These are phyloP conservation scores for Erpobdella octoculata DNA, from an alignment of 2,888 invertebrate genomes.

Conservation along the genomic window DNA sequence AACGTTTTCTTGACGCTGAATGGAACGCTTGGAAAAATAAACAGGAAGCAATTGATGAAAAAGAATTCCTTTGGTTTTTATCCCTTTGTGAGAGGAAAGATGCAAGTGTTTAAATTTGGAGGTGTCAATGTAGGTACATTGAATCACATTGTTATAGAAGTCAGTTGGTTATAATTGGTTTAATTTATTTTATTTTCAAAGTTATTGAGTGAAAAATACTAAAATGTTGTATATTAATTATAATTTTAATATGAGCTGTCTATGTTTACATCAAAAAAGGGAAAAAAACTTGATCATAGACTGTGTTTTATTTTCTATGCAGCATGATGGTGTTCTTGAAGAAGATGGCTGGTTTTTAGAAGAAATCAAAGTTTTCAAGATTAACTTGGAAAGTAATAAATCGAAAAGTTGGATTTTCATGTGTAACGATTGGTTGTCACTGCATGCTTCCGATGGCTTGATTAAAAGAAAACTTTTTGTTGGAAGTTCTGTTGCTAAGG, in stretches of 20 bases:
- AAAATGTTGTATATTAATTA: background rate
- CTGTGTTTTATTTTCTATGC: conserved; percentile 21
- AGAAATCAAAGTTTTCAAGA: conserved; percentile 48
- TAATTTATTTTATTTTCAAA: no score
- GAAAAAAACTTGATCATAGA: background rate
- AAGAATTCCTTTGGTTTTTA: background rate
- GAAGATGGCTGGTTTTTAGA: conserved; percentile 51
- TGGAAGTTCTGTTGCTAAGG: background rate
- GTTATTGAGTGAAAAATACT: background rate
- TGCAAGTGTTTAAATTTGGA: background rate
- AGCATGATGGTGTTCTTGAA: conserved; percentile 49
- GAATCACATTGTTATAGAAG: conserved; percentile 9
- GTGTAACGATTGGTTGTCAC: conserved; percentile 51
- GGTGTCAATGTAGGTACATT: conserved; percentile 5
- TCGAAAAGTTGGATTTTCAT: conserved; percentile 47
- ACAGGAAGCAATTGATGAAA: conserved; percentile 1
- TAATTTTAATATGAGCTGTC: no score
- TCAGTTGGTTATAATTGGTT: no score
- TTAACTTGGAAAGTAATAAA: conserved; percentile 37
- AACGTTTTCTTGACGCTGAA: conserved; percentile 47
- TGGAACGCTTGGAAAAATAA: background rate
- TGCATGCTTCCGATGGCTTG: conserved; percentile 49
- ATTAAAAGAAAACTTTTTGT: conserved; percentile 37
- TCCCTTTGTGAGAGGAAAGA: background rate
- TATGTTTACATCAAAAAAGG: background rate